Percentiles rank a stretch among this genome's conserved stretches.
phyloP scores from a whole-genome alignment of 2,797 vertebrate species.

The Spheniscus humboldti region DNA sequence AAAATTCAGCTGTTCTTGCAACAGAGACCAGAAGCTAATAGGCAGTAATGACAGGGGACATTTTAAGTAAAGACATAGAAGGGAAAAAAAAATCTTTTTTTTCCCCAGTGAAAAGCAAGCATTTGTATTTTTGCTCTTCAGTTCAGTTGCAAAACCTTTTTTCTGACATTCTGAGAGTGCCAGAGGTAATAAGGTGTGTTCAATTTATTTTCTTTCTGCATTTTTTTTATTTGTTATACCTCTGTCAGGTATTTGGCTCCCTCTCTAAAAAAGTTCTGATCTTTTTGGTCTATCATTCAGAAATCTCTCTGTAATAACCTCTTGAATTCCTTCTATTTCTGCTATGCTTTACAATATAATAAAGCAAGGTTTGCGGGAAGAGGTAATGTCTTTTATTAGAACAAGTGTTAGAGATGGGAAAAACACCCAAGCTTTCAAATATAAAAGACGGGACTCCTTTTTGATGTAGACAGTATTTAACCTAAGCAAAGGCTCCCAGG shows the following conservation, averaged over 20 bases:
- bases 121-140: background rate
- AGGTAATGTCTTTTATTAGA: background rate
- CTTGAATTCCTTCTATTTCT: background rate
- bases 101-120: background rate
- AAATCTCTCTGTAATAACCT: background rate
- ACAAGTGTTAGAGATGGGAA: background rate
- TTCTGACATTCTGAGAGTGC: background rate
- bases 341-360: background rate
- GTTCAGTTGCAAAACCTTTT: background rate
- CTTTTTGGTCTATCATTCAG: background rate
- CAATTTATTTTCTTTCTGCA: background rate
- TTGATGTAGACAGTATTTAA: background rate
- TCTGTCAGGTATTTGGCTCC: background rate
- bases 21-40: background rate
- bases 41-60: background rate
- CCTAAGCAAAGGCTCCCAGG: background rate
- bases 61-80: background rate
- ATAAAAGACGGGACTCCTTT: background rate
- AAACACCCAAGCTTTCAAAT: background rate
- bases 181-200: background rate
- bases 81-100: accelerated
- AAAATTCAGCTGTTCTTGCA: background rate
- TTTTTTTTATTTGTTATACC: background rate
- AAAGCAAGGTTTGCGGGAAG: background rate
- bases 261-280: background rate